Base-by-base conservation (phyloP, 2,888 invertebrate species). In the Gnatocerus cornutus region DNA sequence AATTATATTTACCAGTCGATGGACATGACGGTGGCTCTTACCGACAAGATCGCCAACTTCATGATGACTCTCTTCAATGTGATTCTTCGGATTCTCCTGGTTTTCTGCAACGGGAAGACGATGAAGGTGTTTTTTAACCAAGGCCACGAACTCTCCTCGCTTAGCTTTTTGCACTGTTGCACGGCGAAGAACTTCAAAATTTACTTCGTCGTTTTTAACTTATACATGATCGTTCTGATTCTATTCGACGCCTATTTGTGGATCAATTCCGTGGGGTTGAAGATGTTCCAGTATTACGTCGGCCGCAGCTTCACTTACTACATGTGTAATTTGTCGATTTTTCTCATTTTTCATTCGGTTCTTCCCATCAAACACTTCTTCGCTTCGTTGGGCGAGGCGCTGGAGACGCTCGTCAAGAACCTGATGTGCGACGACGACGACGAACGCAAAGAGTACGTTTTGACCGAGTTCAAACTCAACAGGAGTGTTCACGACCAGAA, bases 231-330 rank as follows among this genome's bases (percentile, higher is more conserved):
- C 10, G 14, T 56, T n/a, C 27, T 68, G 12, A 10, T 68, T 8
- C 7, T 56, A 0, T 68, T 48, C 29, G 63, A 68, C 33, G 50
- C 48, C 5, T 68, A 37, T 10, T 39, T 68, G 8, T 68, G 68
- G 68, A 46, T 68, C 4, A 56, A 12, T 8, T 27, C 55, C 2
- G 29, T 68, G n/a, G 68, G 68, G 9, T 16, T 55, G 8, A 10
- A 12, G 13, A 46, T 63, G 21, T 68, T 63, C 16, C 62, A 68
- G 39, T 68, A 52, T 12, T 68, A 68, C 14, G 3, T 68, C 8
- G 68, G 62, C 1, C n/a, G 68, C 3, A 56, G 46, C 13, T 29
- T 68, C 3, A 33, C 41, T n/a, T 68, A 63, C 45, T 68, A 68
- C 68, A 48, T 55, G 27, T 56, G 55, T 9, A 63, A 63, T 33